Conservation (phyloP, 2,113 vertebrate species). For the Sula dactylatra region DNA sequence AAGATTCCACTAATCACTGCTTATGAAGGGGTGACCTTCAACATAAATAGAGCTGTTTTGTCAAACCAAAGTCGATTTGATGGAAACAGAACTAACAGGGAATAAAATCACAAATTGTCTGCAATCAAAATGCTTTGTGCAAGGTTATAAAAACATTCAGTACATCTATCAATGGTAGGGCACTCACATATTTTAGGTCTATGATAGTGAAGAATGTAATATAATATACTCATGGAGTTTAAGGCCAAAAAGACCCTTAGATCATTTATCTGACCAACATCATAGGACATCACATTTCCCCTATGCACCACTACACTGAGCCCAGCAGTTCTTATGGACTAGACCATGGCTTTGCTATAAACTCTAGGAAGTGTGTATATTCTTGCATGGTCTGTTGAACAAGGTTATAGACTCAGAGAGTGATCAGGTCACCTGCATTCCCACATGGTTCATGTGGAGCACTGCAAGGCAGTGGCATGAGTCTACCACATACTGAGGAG, state of each 20-base stretch:
- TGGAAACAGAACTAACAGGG: conserved; percentile 41
- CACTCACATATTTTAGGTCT: conserved; percentile 15
- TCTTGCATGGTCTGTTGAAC: neutral
- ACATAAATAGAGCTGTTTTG: conserved; percentile 33
- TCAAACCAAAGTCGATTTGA: conserved; percentile 19
- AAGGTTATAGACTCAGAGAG: neutral
- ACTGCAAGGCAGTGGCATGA: neutral
- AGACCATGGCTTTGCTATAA: neutral
- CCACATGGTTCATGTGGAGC: too few species aligned
- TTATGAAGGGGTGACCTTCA: conserved; percentile 58
- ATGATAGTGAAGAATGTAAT: neutral
- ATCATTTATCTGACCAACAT: neutral
- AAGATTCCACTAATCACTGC: conserved; percentile 35
- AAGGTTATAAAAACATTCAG: conserved; percentile 44
- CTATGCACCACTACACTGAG: neutral
- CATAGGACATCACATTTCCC: neutral
- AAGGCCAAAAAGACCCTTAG: neutral
- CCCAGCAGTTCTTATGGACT: neutral
- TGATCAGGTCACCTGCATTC: neutral
- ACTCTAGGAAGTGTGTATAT: neutral
- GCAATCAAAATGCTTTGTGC: conserved; percentile 35
- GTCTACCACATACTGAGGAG: neutral
- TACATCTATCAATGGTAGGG: conserved; percentile 1
- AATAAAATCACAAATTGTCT: conserved; percentile 48
- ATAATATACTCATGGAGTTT: neutral